These are phyloP conservation scores for Tragopan temminckii DNA, from an alignment of 2,797 vertebrate genomes.

Conservation along the genomic window DNA sequence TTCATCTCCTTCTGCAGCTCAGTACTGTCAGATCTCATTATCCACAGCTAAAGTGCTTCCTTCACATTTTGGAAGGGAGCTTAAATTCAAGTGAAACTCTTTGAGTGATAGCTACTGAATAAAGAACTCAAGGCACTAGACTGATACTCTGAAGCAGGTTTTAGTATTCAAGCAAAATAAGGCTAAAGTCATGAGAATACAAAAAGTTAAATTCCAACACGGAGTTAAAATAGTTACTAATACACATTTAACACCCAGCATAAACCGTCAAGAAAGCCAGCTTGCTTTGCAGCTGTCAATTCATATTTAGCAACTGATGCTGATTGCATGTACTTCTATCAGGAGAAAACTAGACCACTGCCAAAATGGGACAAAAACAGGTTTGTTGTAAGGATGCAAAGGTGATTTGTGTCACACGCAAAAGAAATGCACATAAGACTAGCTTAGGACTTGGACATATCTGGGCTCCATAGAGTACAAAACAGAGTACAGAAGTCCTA, in stretches of 20 bases:
- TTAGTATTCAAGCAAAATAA: background rate
- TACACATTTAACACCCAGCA: background rate
- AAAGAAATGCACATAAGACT: background rate
- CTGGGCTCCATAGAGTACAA: background rate
- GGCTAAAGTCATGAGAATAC: background rate
- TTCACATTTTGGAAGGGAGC: constrained; percentile 53
- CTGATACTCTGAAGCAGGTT: constrained; percentile 19
- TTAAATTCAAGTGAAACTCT: constrained; percentile 58
- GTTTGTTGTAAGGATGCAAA: background rate
- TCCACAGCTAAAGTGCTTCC: constrained; percentile 5
- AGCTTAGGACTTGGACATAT: background rate
- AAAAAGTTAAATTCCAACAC: background rate
- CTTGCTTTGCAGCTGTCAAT: background rate
- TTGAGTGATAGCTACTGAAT: constrained; percentile 11
- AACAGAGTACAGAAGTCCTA: background rate
- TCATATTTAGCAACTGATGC: background rate
- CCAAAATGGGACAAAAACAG: background rate
- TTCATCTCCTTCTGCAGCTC: constrained; percentile 48
- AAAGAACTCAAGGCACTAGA: constrained; percentile 8
- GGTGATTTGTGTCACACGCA: background rate
- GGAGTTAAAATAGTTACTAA: background rate
- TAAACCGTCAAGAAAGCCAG: background rate
- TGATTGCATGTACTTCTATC: background rate
- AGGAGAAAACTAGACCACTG: background rate
- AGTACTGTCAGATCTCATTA: constrained; percentile 66